phyloP scores from a whole-genome alignment of 2,797 vertebrate genomes.

The Sebastes itinus region DNA sequence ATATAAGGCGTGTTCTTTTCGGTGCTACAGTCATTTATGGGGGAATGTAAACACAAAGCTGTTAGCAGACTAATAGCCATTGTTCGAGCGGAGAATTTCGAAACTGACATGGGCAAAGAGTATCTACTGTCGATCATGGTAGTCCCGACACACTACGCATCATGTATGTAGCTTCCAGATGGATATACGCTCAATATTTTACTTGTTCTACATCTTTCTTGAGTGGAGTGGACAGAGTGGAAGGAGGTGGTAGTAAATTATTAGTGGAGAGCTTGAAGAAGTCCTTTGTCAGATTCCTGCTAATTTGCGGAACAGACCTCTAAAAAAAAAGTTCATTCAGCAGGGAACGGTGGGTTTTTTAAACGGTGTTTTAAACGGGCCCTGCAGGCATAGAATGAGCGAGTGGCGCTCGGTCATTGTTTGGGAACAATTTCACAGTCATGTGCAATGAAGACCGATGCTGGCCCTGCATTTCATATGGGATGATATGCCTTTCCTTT shows the following conservation, averaged over 20 bases:
- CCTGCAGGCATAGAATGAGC: not conserved
- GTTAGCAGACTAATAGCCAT: conserved; percentile 55
- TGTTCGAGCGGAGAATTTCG: conserved; percentile 17
- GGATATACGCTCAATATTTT: not conserved
- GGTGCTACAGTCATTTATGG: conserved; percentile 46
- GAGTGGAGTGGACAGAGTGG: not conserved
- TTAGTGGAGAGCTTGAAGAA: not conserved
- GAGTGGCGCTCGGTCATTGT: conserved; percentile 23
- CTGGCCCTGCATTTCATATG: conserved; percentile 31
- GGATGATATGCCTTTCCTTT: conserved; percentile 44
- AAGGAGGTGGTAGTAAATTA: not conserved
- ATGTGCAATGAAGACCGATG: conserved; percentile 26
- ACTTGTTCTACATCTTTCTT: not conserved
- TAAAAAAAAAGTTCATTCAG: conserved; percentile 1
- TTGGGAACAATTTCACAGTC: conserved; percentile 50
- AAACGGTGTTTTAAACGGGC: not conserved
- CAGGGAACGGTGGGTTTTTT: not conserved
- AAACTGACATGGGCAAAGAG: not conserved
- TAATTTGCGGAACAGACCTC: conserved; percentile 21
- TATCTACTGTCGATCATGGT: not conserved
- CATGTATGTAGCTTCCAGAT: not conserved
- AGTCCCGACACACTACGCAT: not conserved
- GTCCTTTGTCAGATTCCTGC: not conserved
- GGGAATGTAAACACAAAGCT: conserved; percentile 67
- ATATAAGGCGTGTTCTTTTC: conserved; percentile 59